Evolutionary conservation across 2,888 invertebrate species (phyloP), one percentile per base, ranked within the genome.

Genomic region (Metellina segmentata): DNA sequence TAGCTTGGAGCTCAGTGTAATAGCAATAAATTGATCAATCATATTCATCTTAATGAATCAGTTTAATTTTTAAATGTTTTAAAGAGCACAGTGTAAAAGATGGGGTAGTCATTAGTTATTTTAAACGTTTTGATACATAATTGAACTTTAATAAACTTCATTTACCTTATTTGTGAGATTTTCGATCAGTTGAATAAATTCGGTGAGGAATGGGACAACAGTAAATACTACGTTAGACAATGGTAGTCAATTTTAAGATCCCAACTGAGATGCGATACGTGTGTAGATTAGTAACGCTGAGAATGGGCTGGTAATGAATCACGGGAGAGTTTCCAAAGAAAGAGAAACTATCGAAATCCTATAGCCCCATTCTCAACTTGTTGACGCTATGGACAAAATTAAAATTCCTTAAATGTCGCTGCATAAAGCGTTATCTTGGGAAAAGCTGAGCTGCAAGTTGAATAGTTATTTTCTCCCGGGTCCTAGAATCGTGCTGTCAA

Each of bases 331-430:
- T 9, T 19, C 6, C 20, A 16, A 48, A 49, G 48, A 13, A 34
- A 75, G 48, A 81, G 70, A 71, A 49, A 81, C 61, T 79, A 79
- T 61, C 79, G 20, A 53, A 61, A 79, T 61, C 51, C 13, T 79
- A 53, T 79, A 19, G 79, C 79, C 79, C 9, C 19, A 77, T 51
- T 51, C 49, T 34, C 69, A 53, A 85, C 85, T 85, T 85, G 85
- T 85, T 85, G 85, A 85, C 53, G 72, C 20, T 61, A 6, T 61
- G 48, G 34, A 49, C 20, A 71, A 86, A 91, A 81, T 91, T 91
- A 91, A 91, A 91, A 86, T 91, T 91, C 90, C 81, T 75, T 82
- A 86, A 91, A 75, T 81, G 79, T 91, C 81, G 48, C 53, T 19
- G 77, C 78, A 86, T 77, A 82, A 91, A 81, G 75, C 52, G 34